phyloP scores from a whole-genome alignment of 2,113 vertebrate species.

The Phrynosoma platyrhinos region DNA sequence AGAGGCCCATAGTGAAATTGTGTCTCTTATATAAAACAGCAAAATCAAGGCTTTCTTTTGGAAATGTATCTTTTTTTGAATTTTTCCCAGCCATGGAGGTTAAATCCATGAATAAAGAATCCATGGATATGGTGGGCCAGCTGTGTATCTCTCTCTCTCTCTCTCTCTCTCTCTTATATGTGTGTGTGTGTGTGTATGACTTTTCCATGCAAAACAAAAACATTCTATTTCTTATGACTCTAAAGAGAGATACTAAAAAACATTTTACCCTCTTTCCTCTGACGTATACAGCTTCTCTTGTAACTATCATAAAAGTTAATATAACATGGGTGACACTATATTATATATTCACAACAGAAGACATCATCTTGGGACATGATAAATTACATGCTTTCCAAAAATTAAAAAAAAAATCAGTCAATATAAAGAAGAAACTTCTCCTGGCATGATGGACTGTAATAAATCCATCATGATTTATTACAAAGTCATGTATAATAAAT shows the following conservation, averaged over 20 bases:
- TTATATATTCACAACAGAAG: slow-evolving; percentile 12
- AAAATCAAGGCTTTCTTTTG: no score
- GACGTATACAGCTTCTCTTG: slow-evolving; percentile 7
- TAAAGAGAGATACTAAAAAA: not conserved
- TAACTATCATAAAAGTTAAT: slow-evolving; percentile 38
- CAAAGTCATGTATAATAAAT: not conserved
- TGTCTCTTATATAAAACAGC: no score
- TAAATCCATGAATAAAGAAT: no score
- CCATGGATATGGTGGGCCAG: no score
- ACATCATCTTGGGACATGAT: slow-evolving; percentile 1
- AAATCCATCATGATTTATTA: slow-evolving; percentile 33
- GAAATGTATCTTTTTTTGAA: no score
- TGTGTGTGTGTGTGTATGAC: no score
- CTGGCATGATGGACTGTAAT: not conserved
- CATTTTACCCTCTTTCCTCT: not conserved
- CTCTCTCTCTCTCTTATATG: no score
- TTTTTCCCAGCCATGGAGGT: no score
- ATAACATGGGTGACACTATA: slow-evolving; percentile 5
- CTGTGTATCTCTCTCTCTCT: no score
- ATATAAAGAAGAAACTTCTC: not conserved
- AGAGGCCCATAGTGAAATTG: no score
- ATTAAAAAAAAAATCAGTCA: not conserved
- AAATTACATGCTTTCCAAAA: not conserved
- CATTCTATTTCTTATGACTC: no score
- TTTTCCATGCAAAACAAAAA: no score